A percentile compares a stretch with the other conserved stretches of the same genome.
phyloP scores from a whole-genome alignment of 2,113 vertebrate species.

The Xenotilapia longispinis region DNA sequence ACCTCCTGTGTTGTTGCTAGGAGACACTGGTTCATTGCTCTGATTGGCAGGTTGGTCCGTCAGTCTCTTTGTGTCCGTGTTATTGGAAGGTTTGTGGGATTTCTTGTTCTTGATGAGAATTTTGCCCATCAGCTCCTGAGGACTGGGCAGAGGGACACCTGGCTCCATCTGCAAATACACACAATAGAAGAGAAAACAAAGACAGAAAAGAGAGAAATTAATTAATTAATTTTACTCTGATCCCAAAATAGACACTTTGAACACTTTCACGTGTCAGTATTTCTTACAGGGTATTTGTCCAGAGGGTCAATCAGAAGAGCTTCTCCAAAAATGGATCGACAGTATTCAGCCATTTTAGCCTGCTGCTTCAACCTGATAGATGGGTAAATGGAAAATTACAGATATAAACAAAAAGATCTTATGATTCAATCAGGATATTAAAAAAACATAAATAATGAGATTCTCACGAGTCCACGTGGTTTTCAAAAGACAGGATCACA shows the following conservation, averaged over 20 bases:
- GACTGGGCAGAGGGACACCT: slow-evolving; percentile 89
- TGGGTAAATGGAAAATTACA: neutral
- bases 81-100: slow-evolving; percentile 88
- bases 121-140: slow-evolving; percentile 94
- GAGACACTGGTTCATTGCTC: slow-evolving; percentile 86
- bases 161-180: slow-evolving; percentile 80
- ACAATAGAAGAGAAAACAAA: neutral
- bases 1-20: slow-evolving; percentile 82
- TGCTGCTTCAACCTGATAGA: slow-evolving; percentile 89
- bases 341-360: slow-evolving; percentile 99
- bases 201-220: neutral
- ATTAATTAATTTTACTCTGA: no score
- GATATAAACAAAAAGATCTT: neutral
- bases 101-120: slow-evolving; percentile 99
- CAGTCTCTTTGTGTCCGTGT: slow-evolving; percentile 85
- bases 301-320: slow-evolving; percentile 88
- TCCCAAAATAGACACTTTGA: fast-evolving
- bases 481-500: slow-evolving; percentile 96
- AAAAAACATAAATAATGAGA: neutral
- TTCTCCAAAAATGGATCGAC: slow-evolving; percentile 93
- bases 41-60: slow-evolving; percentile 89
- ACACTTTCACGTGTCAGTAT: neutral
- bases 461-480: slow-evolving; percentile 98
- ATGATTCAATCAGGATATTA: neutral
- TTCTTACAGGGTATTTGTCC: slow-evolving; percentile 91